Base-by-base conservation (phyloP, 2,113 vertebrate genomes). In the Proteles cristata region DNA sequence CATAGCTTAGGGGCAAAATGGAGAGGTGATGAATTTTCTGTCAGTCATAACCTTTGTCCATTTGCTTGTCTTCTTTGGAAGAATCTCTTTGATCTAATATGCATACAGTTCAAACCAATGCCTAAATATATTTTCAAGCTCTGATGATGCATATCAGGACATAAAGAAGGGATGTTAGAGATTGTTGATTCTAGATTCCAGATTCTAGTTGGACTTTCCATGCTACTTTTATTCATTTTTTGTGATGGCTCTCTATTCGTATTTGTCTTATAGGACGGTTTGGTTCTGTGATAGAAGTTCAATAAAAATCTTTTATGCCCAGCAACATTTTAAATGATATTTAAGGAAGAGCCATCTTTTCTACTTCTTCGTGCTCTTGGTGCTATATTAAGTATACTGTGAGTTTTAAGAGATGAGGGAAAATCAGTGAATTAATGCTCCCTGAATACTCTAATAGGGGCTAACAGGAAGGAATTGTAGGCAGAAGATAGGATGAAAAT, bases 21-120 rank as follows among this genome's bases (percentile, higher is more conserved):
- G 61, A 79, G 66, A 88, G 68, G 45, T 16, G 65, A 76, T 66
- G 19, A 66, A 66, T 94, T 92, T 88, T 96, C 93, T 93, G 43
- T 95, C 55, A 84, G 35, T 85, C 21, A 58, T 58, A 83, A 74
- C 17, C 21, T 88, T 97, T 87, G 39, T 68, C 61, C 33, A 69
- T 35, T n/a, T 88, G 39, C 43, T 95, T 66, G 16, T 66, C 35
- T 93, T 88, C 35, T 63, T 90, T 79, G 28, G 82, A 82, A 66
- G 28, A 50, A 58, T 81, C 12, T 82, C 53, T 82, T 83, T 91
- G 45, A 4, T 87, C 10, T 73, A 65, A 69, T 55, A 16, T 53
- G 23, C 31, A 79, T 28, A n/a, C 7, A 39, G 4, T 83, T 90
- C 10, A 87, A 77, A 90, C 10, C 63, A 66, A 14, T 7, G 15